Evolutionary conservation across 2,797 vertebrate species (phyloP).

Genomic region (Scomberomorus guttatus): DNA sequence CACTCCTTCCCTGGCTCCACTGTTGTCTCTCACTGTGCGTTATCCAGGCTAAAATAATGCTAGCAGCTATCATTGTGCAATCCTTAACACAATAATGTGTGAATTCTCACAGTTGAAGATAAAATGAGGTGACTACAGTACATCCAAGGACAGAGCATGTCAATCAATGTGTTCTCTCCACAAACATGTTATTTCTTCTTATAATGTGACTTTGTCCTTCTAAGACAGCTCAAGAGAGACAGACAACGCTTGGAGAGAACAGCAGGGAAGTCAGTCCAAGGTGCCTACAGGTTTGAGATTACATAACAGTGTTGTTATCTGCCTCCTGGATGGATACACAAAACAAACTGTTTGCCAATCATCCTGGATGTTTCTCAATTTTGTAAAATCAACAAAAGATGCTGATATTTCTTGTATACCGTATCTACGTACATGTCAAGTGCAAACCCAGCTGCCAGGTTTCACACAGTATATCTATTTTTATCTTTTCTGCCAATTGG

Average conservation of each 20-base stretch:
- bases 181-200: too few relatives aligned
- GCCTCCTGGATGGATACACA: neutral
- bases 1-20: neutral
- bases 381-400: conserved; percentile 6
- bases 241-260: neutral
- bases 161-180: neutral
- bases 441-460: neutral
- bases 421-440: neutral
- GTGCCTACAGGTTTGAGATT: conserved; percentile 17
- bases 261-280: neutral
- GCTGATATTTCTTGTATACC: conserved; percentile 1
- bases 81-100: conserved; percentile 19
- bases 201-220: neutral
- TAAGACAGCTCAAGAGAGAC: neutral
- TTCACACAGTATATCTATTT: neutral
- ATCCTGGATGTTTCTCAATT: neutral
- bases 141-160: neutral
- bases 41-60: conserved; percentile 28
- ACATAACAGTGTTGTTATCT: conserved; percentile 15
- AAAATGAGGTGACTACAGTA: conserved; percentile 1
- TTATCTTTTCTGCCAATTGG: neutral
- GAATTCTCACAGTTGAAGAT: conserved; percentile 19
- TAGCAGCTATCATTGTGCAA: conserved; percentile 16
- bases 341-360: conserved; percentile 15
- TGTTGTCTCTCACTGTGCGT: conserved; percentile 21